Evolutionary conservation across 1,140 invertebrate species (phyloP), one percentile per base, ranked within the genome.

Genomic region (Neodiprion fabricii): DNA sequence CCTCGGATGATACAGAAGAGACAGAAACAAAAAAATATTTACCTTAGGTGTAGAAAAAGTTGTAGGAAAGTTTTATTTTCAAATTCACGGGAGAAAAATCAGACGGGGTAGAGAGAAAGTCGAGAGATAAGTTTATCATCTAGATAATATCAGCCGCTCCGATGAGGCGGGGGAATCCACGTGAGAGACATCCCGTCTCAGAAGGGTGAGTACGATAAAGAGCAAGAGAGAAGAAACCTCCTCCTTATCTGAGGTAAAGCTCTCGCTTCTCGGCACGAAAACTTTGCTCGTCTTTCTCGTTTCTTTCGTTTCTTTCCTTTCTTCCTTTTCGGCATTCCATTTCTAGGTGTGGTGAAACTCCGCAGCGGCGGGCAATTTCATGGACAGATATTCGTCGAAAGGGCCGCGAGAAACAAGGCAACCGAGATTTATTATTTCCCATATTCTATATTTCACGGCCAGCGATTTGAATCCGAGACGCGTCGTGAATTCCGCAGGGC

Each of bases 231-330:
- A 61, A 17, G n/a, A 61, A 61, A 12, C n/a, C 28, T 40, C 28
- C 28, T 61, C n/a, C 53, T 61, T 61, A 61, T 61, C 53, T 40
- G 4, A 14, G 11, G 53, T 17, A 40, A 61, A 61, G 53, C 53
- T 61, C 53, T 12, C 53, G 53, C 8, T 9, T 61, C 53, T 17
- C 9, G 53, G 53, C 53, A 17, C n/a, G 53, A 17, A 61, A 61
- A 61, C 53, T 61, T 61, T 61, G n/a, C 53, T 61, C 53, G 53
- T 61, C 53, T 12, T 61, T 61, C 53, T 61, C 53, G 53, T 17
- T 61, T 61, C 53, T 61, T 61, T 61, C n/a, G 11, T 17, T 61
- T 61, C 8, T 5, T 61, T 17, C 7, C n/a, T 14, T 61, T 61
- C 4, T 61, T 61, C 53, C 5, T 3, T 40, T 40, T 61, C 53